Evolutionary conservation across 2,888 invertebrate species (phyloP).

Genomic region (Macaria notata): DNA sequence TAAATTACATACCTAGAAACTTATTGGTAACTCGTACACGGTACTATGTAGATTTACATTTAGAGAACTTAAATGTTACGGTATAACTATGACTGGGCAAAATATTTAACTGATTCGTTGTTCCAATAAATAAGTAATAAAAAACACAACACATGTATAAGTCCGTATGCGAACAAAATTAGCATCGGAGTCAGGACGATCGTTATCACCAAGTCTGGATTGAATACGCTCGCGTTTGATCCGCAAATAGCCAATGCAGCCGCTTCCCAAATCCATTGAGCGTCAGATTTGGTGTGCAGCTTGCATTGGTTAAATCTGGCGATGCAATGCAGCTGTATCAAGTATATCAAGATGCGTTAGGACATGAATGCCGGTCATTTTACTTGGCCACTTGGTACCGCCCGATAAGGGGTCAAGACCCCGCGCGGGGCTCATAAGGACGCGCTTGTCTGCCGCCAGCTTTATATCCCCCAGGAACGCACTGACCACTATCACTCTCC

Average conservation of each 20-base stretch:
- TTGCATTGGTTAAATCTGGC: not conserved
- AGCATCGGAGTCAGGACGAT: too few species aligned
- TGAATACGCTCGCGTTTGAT: slow-evolving; percentile 14
- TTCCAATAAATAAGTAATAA: too few species aligned
- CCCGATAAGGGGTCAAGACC: slow-evolving; percentile 71
- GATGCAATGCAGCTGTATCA: slow-evolving; percentile 28
- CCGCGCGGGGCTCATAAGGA: slow-evolving; percentile 64
- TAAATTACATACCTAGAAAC: too few species aligned
- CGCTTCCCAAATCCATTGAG: slow-evolving; percentile 23
- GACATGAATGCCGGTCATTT: slow-evolving; percentile 51
- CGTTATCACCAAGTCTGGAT: slow-evolving; percentile 5
- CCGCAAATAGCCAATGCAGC: slow-evolving; percentile 12
- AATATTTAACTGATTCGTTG: too few species aligned
- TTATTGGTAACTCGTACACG: too few species aligned
- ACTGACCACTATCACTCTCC: slow-evolving; percentile 19
- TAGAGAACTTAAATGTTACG: too few species aligned
- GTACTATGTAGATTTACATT: too few species aligned
- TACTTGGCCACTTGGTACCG: slow-evolving; percentile 53
- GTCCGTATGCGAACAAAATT: too few species aligned
- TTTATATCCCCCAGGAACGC: slow-evolving; percentile 26
- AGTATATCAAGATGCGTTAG: slow-evolving; percentile 30
- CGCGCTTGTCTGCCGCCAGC: slow-evolving; percentile 50
- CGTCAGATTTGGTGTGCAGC: slow-evolving; percentile 15
- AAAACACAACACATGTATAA: too few species aligned
- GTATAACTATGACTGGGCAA: too few species aligned